A percentile compares a stretch with the other conserved stretches of the same genome.
These are phyloP conservation scores for Micrasema minimum DNA, from an alignment of 1,140 invertebrate genomes.

Conservation along the genomic window DNA sequence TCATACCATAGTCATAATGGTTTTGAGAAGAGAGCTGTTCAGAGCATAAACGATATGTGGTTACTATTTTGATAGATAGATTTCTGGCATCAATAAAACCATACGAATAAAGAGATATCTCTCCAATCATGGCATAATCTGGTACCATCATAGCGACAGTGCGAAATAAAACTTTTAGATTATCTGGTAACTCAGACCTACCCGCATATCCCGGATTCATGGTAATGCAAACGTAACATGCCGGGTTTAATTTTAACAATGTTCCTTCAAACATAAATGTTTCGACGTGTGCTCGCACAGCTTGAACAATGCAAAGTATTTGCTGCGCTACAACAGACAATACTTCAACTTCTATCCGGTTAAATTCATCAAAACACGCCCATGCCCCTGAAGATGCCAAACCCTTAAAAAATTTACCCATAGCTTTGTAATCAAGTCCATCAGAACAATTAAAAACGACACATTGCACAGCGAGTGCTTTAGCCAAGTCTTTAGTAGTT, in stretches of 20 bases:
- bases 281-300: slow-evolving; percentile 76
- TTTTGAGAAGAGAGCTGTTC: slow-evolving; percentile 93
- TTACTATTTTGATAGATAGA: slow-evolving; percentile 88
- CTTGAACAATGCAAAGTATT: slow-evolving; percentile 83
- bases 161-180: slow-evolving; percentile 86
- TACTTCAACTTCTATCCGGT: slow-evolving; percentile 91
- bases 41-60: slow-evolving; percentile 92
- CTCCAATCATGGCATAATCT: slow-evolving; percentile 90
- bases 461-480: slow-evolving; percentile 87
- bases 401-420: slow-evolving; percentile 91
- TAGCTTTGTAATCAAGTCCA: slow-evolving; percentile 91
- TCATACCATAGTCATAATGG: slow-evolving; percentile 94
- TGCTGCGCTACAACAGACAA: slow-evolving; percentile 90
- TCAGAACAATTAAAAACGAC: slow-evolving; percentile 94
- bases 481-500: slow-evolving; percentile 92
- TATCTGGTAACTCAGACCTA: slow-evolving; percentile 85
- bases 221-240: slow-evolving; percentile 91
- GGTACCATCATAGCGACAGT: slow-evolving; percentile 95
- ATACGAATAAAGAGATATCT: slow-evolving; percentile 92
- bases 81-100: slow-evolving; percentile 89
- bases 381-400: slow-evolving; percentile 88
- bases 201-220: slow-evolving; percentile 92
- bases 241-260: slow-evolving; percentile 85
- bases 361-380: slow-evolving; percentile 95
- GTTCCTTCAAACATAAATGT: slow-evolving; percentile 90